Conservation (phyloP, 37 sponge, comb jelly and placozoan species). For the Diacarnus erythraeanus region DNA sequence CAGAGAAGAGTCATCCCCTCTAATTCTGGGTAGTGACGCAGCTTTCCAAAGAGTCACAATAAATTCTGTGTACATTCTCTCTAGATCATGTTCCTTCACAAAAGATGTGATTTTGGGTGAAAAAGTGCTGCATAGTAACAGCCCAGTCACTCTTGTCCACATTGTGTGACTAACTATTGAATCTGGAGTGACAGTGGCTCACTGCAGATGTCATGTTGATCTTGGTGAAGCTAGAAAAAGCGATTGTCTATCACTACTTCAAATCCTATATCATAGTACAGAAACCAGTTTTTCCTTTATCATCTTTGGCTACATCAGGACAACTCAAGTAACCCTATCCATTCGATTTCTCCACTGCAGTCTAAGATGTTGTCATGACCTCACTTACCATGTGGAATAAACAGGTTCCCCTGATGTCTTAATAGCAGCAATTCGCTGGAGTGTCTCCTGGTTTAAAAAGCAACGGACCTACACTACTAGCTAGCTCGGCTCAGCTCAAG, state of each 20-base stretch:
- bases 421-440: slow-evolving; percentile 64
- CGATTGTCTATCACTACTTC: slow-evolving; percentile 46
- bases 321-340: slow-evolving; percentile 19
- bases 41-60: slow-evolving; percentile 41
- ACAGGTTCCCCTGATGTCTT: slow-evolving; percentile 46
- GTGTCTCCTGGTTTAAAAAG: slow-evolving; percentile 31
- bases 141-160: slow-evolving; percentile 32
- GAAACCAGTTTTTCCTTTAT: slow-evolving; percentile 46
- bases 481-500: no score
- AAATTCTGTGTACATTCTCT: slow-evolving; percentile 20
- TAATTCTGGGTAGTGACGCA: slow-evolving; percentile 37
- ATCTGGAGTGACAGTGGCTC: slow-evolving; percentile 38
- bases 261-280: slow-evolving; percentile 64
- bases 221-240: slow-evolving; percentile 41
- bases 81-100: slow-evolving; percentile 12
- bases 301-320: slow-evolving; percentile 35
- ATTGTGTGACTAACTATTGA: slow-evolving; percentile 52
- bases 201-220: neutral
- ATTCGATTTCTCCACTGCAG: slow-evolving; percentile 30
- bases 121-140: slow-evolving; percentile 28
- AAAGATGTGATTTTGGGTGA: neutral
- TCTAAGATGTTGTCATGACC: slow-evolving; percentile 27
- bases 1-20: slow-evolving; percentile 22
- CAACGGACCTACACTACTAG: no score
- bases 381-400: slow-evolving; percentile 17